Conservation (phyloP, 2,113 vertebrate species). For the Bambusicola thoracicus region DNA sequence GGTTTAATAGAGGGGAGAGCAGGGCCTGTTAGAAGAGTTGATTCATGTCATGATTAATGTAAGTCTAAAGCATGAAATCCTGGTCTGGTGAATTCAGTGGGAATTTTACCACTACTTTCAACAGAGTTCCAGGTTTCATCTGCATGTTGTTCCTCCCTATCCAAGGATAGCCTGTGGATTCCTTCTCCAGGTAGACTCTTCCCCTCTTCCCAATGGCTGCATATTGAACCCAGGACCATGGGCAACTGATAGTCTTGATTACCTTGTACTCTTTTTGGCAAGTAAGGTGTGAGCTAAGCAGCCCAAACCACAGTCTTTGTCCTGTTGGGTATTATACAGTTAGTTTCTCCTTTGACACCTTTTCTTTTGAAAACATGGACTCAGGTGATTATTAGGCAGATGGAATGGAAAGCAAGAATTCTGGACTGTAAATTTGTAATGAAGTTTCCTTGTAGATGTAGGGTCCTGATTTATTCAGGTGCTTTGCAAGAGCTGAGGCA, state of each 20-base stretch:
- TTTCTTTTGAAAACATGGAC: not conserved
- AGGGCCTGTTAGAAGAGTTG: not conserved
- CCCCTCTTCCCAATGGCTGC: not conserved
- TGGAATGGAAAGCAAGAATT: not conserved
- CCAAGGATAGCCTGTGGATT: not conserved
- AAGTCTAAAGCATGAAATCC: not conserved
- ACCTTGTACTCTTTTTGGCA: not conserved
- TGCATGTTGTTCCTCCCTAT: not conserved
- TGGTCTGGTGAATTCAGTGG: not conserved
- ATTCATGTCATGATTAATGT: not conserved
- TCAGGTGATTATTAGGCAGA: not conserved
- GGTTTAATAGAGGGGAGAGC: not conserved
- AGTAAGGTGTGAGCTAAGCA: not conserved
- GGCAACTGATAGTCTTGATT: not conserved
- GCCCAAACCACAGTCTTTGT: not conserved
- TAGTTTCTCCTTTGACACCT: not conserved
- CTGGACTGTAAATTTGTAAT: not conserved
- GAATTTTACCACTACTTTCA: conserved; percentile 7
- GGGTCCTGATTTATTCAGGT: not conserved
- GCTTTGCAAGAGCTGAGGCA: conserved; percentile 55
- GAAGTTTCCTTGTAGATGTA: not conserved
- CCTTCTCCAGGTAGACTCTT: not conserved
- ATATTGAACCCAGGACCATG: not conserved
- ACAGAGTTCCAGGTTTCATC: not conserved
- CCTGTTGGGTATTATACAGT: not conserved